Evolutionary conservation across 2,888 invertebrate species (phyloP), one percentile per base, ranked within the genome.

Genomic region (Parthenolecanium corni): DNA sequence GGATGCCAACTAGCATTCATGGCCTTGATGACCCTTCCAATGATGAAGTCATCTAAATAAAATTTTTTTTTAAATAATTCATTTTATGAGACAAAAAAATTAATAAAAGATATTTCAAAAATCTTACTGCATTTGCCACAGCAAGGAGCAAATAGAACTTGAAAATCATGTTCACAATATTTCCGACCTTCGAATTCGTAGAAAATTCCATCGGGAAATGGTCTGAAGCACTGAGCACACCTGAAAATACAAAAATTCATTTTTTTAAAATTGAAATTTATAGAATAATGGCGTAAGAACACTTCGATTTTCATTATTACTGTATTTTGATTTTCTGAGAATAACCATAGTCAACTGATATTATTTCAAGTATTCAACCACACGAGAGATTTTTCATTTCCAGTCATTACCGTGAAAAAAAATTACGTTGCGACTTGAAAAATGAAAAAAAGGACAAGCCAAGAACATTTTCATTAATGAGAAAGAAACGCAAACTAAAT

Each of bases 1-100:
- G 97, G 96, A 77, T 99, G 98, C 98, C 98, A 99, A 74, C 91
- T 95, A 36, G 91, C 84, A 72, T 96, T 94, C 94, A 98, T 96
- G 1, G 98, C 98, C 75, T 98, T 98, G 73, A 99, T 98, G 51
- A 99, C 98, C 64, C 98, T 84, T 0, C 98, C 98, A 72, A 97
- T 93, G 65, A 98, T 92, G 74, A 98, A 98, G 75, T 95, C 94
- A 23, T 86, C 86, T 86, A 72, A n/a, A n/a, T 23, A 44, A 54
- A 20, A 40, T 53, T 38, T 12, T 56, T 16, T n/a, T 3, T 40
- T 12, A 2, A n/a, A n/a, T n/a, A 40, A 14, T 12, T 40, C n/a
- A 40, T 40, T 5, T 20, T 44, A 9, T 18, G 20, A n/a, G 5
- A 44, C 14, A 44, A 20, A 9, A 3, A 16, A 4, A 9, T 31